A percentile compares a stretch with the other conserved stretches of the same genome.
Evolutionary conservation across 2,113 vertebrate species (phyloP).

Genomic region (Phoenicopterus ruber): DNA sequence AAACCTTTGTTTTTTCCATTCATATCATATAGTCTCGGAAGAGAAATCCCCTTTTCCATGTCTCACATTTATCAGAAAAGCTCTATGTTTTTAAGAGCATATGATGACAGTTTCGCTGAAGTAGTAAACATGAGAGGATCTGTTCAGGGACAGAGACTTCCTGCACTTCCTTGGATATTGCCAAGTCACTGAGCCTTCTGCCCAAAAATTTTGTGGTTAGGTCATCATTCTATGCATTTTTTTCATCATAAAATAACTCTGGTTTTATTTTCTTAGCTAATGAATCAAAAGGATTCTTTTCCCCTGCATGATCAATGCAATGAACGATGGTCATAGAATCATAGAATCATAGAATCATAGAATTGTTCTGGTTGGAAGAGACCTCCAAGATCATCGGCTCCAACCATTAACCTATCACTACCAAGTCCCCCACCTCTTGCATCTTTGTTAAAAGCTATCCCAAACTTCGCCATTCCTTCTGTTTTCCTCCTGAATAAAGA

Average conservation of each 20-base stretch:
- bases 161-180: neutral
- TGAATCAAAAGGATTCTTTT: neutral
- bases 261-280: neutral
- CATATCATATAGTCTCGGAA: neutral
- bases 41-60: neutral
- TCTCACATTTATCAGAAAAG: neutral
- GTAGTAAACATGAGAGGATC: neutral
- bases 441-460: neutral
- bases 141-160: neutral
- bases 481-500: neutral
- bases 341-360: too few species aligned
- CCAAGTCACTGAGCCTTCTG: neutral
- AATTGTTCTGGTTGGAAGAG: too few species aligned
- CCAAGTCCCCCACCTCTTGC: too few species aligned
- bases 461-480: neutral
- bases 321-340: accelerated
- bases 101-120: neutral
- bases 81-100: neutral
- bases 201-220: neutral
- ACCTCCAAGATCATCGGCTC: too few species aligned
- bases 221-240: neutral
- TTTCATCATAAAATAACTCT: neutral
- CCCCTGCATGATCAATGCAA: neutral
- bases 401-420: too few species aligned
- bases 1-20: neutral